These are phyloP conservation scores for Troilus luridus DNA, from an alignment of 2,888 invertebrate genomes.

Conservation along the genomic window DNA sequence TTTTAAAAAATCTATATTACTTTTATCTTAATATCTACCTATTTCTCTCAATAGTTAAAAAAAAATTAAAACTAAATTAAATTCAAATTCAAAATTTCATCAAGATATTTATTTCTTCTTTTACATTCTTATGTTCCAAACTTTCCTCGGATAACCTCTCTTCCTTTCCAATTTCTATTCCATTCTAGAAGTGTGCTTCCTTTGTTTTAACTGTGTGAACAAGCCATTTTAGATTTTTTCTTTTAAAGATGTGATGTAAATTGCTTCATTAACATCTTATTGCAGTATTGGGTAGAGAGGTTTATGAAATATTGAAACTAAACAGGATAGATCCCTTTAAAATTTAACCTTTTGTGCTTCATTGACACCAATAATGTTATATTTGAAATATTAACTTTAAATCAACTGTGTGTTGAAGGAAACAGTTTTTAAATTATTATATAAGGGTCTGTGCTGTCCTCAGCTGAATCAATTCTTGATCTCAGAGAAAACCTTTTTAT, in stretches of 20 bases:
- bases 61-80: too few relatives aligned
- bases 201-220: neutral
- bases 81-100: too few relatives aligned
- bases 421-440: too few relatives aligned
- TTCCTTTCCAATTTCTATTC: neutral
- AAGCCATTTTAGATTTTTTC: neutral
- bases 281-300: neutral
- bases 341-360: too few relatives aligned
- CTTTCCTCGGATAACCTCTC: neutral
- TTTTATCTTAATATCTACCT: too few relatives aligned
- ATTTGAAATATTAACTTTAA: too few relatives aligned
- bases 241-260: neutral
- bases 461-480: too few relatives aligned
- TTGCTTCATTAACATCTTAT: neutral
- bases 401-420: too few relatives aligned
- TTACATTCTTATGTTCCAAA: neutral
- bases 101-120: neutral
- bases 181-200: neutral
- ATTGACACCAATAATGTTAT: too few relatives aligned
- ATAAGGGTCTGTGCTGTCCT: too few relatives aligned
- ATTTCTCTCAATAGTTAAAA: too few relatives aligned
- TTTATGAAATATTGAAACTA: neutral
- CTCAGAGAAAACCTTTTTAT: too few relatives aligned
- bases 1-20: neutral
- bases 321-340: neutral